Conservation (phyloP, 2,113 vertebrate species). For the Myotis lucifugus region DNA sequence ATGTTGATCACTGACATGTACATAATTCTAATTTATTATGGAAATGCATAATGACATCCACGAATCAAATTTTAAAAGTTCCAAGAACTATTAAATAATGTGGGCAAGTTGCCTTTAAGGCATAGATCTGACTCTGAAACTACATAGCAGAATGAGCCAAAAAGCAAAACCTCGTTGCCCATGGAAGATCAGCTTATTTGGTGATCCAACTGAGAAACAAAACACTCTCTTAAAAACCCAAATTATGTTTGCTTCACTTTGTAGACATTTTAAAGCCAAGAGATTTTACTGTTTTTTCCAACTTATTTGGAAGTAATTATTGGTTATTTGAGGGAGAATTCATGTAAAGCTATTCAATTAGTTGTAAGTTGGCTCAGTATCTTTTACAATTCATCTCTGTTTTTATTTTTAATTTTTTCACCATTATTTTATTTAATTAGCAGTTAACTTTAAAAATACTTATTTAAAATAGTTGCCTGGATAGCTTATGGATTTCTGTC, state of each 20-base stretch:
- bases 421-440: conserved; percentile 72
- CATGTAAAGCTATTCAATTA: conserved; percentile 40
- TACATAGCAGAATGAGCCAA: neutral
- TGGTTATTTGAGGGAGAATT: conserved; percentile 60
- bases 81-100: neutral
- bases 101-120: neutral
- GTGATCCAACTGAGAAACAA: neutral
- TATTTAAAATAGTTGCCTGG: conserved; percentile 44
- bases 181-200: neutral
- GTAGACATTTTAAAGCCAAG: neutral
- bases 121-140: neutral
- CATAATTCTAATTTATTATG: neutral
- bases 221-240: neutral
- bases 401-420: conserved; percentile 63
- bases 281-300: neutral
- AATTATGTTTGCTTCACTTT: neutral
- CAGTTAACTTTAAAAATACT: conserved; percentile 53
- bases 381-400: conserved; percentile 59
- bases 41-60: neutral
- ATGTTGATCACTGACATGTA: neutral
- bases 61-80: neutral
- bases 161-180: neutral
- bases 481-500: conserved; percentile 49
- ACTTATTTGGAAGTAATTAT: conserved; percentile 48
- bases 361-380: conserved; percentile 55